These are phyloP conservation scores for Helobdella robusta DNA, from an alignment of 2,888 invertebrate genomes.

Conservation along the genomic window DNA sequence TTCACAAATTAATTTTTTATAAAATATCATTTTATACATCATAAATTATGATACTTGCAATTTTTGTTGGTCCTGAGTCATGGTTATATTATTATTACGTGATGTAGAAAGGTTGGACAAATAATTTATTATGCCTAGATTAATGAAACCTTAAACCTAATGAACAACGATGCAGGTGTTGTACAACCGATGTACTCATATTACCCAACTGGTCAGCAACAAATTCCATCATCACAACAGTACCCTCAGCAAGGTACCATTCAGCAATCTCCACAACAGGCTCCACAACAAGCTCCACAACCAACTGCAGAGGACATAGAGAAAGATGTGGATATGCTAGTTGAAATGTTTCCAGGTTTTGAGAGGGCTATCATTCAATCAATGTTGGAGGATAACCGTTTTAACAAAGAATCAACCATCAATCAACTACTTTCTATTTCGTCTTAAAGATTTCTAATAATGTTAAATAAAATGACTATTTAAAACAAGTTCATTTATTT, in stretches of 20 bases:
- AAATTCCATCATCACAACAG: background rate
- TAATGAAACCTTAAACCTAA: background rate
- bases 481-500: too few species aligned
- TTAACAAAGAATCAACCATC: constrained; percentile 21
- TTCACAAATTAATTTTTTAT: too few species aligned
- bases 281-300: background rate
- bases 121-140: too few species aligned
- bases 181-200: background rate
- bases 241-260: background rate
- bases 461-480: too few species aligned
- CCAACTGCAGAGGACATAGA: background rate
- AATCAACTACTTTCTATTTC: constrained; percentile 22
- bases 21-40: too few species aligned
- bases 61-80: too few species aligned
- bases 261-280: background rate
- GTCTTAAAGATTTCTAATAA: too few species aligned
- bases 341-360: constrained; percentile 20
- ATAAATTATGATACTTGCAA: too few species aligned
- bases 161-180: background rate
- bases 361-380: constrained; percentile 15
- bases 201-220: background rate
- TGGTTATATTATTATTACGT: too few species aligned
- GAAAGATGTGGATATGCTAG: constrained; percentile 18
- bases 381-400: background rate
- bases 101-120: too few species aligned